Percentiles rank a stretch among this genome's conserved stretches.
phyloP scores from a whole-genome alignment of 2,797 vertebrate genomes.

The Apodemus agrarius region DNA sequence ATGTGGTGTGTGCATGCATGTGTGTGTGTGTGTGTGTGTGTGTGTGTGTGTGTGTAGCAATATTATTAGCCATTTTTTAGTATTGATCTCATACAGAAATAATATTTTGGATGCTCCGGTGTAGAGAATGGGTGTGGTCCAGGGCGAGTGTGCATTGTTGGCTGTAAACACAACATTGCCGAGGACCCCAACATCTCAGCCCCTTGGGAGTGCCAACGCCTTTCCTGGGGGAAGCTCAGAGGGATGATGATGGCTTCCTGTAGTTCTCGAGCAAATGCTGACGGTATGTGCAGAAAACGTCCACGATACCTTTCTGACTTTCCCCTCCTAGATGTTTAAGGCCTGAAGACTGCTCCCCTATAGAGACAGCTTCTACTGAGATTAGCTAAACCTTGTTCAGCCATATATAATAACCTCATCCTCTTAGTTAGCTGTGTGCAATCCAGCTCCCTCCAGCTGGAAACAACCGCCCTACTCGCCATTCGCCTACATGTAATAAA shows the following conservation, averaged over 20 bases:
- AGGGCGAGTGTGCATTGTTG: neutral
- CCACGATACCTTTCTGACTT: neutral
- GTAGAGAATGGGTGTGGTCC: neutral
- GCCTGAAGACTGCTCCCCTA: neutral
- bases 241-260: neutral
- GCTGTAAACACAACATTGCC: neutral
- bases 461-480: neutral
- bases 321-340: neutral
- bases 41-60: neutral
- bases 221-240: neutral
- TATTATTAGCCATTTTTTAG: neutral
- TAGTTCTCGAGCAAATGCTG: neutral
- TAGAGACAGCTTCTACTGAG: neutral
- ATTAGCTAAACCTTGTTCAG: neutral
- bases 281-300: neutral
- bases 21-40: too few species aligned
- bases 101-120: neutral
- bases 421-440: neutral
- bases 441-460: neutral
- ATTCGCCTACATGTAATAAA: too few species aligned
- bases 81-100: neutral
- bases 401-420: neutral
- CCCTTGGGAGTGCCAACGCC: too few species aligned
- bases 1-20: neutral
- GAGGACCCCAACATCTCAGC: neutral